phyloP scores from a whole-genome alignment of 2,797 vertebrate species.

The Smutsia temminckii region DNA sequence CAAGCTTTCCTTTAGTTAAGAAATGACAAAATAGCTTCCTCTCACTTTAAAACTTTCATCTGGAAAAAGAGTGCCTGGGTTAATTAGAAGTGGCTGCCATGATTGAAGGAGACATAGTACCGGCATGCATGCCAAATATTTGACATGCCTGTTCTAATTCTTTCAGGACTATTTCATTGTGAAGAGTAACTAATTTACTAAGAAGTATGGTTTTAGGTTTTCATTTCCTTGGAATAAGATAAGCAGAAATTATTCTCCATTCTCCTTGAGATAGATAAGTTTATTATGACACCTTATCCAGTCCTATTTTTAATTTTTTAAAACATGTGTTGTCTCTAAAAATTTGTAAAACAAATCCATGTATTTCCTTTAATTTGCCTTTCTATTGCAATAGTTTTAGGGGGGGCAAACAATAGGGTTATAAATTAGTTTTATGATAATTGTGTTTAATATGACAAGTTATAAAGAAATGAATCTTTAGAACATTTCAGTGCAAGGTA shows the following conservation, averaged over 20 bases:
- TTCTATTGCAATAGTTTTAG: neutral
- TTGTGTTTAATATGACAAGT: slow-evolving; percentile 19
- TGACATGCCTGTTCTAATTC: neutral
- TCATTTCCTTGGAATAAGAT: neutral
- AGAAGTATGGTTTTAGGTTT: neutral
- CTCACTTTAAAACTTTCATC: neutral
- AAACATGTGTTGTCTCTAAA: neutral
- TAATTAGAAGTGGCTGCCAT: neutral
- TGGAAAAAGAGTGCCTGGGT: neutral
- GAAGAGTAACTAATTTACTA: neutral
- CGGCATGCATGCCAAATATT: neutral
- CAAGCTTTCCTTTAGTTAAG: neutral
- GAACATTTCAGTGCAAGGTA: neutral
- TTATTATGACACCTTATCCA: neutral
- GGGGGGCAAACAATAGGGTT: neutral
- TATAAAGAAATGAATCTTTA: neutral
- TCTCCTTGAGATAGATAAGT: neutral
- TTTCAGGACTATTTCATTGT: neutral
- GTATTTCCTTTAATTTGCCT: neutral
- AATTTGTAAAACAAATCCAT: neutral
- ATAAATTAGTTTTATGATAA: neutral
- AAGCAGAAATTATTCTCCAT: neutral
- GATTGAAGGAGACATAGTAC: neutral
- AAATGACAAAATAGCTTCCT: neutral
- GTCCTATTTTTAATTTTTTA: slow-evolving; percentile 1